Base-by-base conservation (phyloP, 2,888 invertebrate genomes). In the Melanostoma mellinum region DNA sequence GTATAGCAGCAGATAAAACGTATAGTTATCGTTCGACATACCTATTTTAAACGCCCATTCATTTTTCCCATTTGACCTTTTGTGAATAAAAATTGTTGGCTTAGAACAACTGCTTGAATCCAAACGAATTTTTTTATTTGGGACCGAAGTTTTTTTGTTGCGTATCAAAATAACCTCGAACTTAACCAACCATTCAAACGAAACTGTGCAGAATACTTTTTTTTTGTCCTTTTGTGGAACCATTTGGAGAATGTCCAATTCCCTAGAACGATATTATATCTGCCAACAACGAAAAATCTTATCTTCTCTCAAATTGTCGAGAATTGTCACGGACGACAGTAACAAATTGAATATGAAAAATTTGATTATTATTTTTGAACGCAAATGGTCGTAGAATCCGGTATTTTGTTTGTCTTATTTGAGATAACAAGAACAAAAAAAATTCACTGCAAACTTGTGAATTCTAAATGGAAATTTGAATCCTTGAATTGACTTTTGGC, bases 171-270 rank as follows among this genome's bases (percentile, higher is more conserved):
- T 35, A 46, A 44, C 44, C 61, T 61, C 61, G 20, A 10, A 61
- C 35, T 36, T 46, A 60, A 44, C 60, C 60, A 60, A 44, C 60
- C 60, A 60, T 44, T 44, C 44, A 44, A 60, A 60, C 44, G 35
- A 46, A 61, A 46, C 46, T 46, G 35, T 61, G 6, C 46, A 61
- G 20, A 20, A 6, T 50, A 35, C 1, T 38, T 30, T 32, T 44
- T 60, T n/a, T 48, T 30, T 20, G n/a, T 38, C 36, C n/a, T 56
- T 4, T 46, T 61, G 20, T 63, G 48, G 30, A 38, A 36, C 48
- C 48, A 44, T 63, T 63, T 63, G 63, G 63, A 63, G 50, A 50
- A 63, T 63, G 50, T 63, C 63, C 63, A 63, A 63, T 63, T 63
- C 50, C 50, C 63, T 6, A 38, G 32, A 38, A 63, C 38, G 63